phyloP scores from a whole-genome alignment of 2,113 vertebrate species.

The Lynx canadensis region DNA sequence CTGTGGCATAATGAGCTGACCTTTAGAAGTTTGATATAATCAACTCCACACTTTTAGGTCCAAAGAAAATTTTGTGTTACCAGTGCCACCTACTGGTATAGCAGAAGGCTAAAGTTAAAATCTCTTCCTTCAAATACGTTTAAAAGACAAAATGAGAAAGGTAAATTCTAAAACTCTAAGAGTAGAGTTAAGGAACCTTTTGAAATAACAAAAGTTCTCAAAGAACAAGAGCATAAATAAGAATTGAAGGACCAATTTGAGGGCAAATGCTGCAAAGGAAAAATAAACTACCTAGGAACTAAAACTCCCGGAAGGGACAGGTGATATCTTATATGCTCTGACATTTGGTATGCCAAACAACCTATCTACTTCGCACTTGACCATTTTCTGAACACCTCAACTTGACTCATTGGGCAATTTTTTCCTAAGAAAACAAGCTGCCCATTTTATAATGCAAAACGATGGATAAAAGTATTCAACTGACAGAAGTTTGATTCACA shows the following conservation, averaged over 20 bases:
- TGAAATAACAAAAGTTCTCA: background rate
- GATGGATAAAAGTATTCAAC: background rate
- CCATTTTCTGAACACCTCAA: background rate
- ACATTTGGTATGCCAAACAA: background rate
- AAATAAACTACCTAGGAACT: background rate
- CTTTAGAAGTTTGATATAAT: background rate
- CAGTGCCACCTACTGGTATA: conserved; percentile 54
- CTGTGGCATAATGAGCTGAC: background rate
- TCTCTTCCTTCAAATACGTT: background rate
- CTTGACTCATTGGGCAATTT: background rate
- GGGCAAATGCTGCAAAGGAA: conserved; percentile 42
- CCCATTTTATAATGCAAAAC: conserved; percentile 39
- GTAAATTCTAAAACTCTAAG: background rate
- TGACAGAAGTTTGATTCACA: background rate
- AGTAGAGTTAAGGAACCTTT: background rate
- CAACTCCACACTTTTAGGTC: background rate
- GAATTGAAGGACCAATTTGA: background rate
- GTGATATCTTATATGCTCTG: background rate
- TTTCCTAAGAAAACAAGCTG: conserved; percentile 45
- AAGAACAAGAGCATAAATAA: background rate
- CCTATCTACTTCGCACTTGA: background rate
- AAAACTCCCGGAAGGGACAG: background rate
- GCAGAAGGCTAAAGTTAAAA: conserved; percentile 17
- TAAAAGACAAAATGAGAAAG: conserved; percentile 33
- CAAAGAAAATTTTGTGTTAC: conserved; percentile 31